A percentile compares a stretch with the other conserved stretches of the same genome.
Conservation (phyloP, 2,888 invertebrate genomes). For the Amphipyra tragopoginis region DNA sequence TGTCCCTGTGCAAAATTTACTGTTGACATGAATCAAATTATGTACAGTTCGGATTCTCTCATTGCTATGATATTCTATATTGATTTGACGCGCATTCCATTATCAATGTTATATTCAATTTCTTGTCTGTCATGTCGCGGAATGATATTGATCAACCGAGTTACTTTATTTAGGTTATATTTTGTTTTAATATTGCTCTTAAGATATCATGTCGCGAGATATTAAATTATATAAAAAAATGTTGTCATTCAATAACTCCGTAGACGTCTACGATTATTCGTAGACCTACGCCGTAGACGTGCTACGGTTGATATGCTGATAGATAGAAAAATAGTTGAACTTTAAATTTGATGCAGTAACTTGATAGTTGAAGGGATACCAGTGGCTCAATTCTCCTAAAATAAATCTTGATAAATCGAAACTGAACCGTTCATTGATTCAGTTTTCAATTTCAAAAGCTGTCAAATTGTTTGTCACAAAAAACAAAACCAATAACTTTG, state of each 20-base stretch:
- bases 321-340: no score
- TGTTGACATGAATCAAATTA: slow-evolving; percentile 56
- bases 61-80: slow-evolving; percentile 42
- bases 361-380: no score
- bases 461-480: no score
- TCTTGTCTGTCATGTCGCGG: slow-evolving; percentile 8
- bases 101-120: slow-evolving; percentile 31
- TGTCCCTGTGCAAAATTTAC: slow-evolving; percentile 52
- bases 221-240: slow-evolving; percentile 5
- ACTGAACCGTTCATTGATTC: no score
- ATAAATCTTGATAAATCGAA: no score
- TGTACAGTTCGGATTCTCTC: slow-evolving; percentile 40
- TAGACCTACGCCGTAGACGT: slow-evolving; percentile 40
- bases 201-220: slow-evolving; percentile 16
- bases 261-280: slow-evolving; percentile 26
- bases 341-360: no score
- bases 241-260: not conserved
- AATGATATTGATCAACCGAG: slow-evolving; percentile 40
- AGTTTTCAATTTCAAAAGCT: no score
- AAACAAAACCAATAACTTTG: no score
- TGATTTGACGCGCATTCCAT: slow-evolving; percentile 33
- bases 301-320: slow-evolving; percentile 8
- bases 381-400: no score
- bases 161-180: slow-evolving; percentile 41
- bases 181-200: slow-evolving; percentile 31